Evolutionary conservation across 2,113 vertebrate genomes (phyloP).

Genomic region (Synodontis membranacea): DNA sequence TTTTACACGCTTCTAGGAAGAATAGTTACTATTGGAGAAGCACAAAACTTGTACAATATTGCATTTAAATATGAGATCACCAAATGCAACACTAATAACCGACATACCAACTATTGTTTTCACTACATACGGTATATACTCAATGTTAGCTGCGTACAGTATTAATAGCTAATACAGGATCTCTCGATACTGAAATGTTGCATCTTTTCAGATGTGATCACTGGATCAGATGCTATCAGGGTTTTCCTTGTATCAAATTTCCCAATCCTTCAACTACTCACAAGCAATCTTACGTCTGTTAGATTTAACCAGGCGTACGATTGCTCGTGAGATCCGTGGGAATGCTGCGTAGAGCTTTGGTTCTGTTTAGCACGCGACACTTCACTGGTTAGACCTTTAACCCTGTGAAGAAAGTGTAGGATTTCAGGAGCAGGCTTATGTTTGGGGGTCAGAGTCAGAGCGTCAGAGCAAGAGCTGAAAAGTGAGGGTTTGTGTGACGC

Average conservation of each 20-base stretch:
- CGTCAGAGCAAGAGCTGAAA: background rate
- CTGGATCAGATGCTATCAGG: background rate
- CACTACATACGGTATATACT: background rate
- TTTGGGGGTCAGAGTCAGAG: background rate
- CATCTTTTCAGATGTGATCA: background rate
- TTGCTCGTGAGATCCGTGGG: background rate
- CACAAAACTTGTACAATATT: background rate
- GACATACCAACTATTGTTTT: background rate
- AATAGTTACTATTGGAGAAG: background rate
- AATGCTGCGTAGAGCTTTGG: background rate
- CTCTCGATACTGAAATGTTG: background rate
- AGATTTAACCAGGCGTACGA: background rate
- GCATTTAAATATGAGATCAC: background rate
- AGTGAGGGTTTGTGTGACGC: conserved; percentile 10
- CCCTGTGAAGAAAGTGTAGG: conserved; percentile 1
- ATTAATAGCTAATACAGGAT: background rate
- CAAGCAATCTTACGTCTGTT: too few species aligned
- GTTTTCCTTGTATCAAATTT: background rate
- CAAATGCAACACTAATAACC: background rate
- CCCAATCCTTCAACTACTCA: background rate
- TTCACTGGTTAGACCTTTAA: conserved; percentile 6
- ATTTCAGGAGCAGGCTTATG: background rate
- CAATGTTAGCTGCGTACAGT: background rate
- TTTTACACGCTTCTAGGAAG: background rate
- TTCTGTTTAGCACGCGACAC: background rate